Conservation (phyloP, 2,888 invertebrate genomes). For the Acanthoscelides obtectus region DNA sequence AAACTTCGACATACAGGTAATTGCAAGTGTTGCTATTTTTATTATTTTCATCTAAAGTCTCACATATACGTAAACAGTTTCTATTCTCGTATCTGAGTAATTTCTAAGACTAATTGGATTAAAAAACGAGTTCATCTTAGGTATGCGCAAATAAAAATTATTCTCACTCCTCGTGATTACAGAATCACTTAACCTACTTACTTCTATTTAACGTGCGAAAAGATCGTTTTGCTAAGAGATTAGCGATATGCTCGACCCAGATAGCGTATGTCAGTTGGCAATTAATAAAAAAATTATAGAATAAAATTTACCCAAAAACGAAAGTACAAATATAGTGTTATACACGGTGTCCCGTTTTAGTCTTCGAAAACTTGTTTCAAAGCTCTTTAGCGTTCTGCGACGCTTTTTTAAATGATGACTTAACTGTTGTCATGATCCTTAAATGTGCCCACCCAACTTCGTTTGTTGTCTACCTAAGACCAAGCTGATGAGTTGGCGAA, state of each 20-base stretch:
- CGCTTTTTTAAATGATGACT: too few relatives aligned
- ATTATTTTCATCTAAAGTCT: background rate
- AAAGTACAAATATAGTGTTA: too few relatives aligned
- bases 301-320: too few relatives aligned
- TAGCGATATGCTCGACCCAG: background rate
- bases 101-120: background rate
- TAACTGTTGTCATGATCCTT: too few relatives aligned
- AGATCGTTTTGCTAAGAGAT: background rate
- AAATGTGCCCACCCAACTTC: too few relatives aligned
- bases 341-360: too few relatives aligned
- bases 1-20: too few relatives aligned
- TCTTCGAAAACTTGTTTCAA: too few relatives aligned
- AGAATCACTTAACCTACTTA: background rate
- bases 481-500: too few relatives aligned
- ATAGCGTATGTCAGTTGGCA: background rate
- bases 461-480: too few relatives aligned
- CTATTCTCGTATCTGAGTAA: background rate
- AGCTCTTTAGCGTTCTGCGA: too few relatives aligned
- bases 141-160: background rate
- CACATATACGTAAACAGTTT: background rate
- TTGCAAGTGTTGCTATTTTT: background rate
- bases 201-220: background rate
- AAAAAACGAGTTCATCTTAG: background rate
- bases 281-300: background rate
- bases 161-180: background rate